Evolutionary conservation across 1,140 invertebrate genomes (phyloP), one percentile per base, ranked within the genome.

Genomic region (Drosophila tani): DNA sequence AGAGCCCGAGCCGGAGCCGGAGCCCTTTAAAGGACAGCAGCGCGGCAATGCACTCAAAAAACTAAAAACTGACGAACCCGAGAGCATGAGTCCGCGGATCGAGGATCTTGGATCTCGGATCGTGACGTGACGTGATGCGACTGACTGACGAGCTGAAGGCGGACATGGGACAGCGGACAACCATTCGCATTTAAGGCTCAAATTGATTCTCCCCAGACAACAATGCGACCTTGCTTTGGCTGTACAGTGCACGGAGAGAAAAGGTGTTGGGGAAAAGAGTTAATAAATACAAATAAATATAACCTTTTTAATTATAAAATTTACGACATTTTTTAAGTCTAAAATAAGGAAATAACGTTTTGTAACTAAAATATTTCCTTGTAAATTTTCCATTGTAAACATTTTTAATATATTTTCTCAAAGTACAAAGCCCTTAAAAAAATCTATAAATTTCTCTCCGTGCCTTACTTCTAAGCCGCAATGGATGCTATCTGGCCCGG

Each of bases 111-210:
- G 27, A 27, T 27, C 57, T 50, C 43, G 38, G 43, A 35, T 35
- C 46, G 67, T 70, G 67, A 87, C 80, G 84, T 88, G 83, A 87
- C 81, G 84, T 87, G 84, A 84, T 68, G 76, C 73, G 53, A 43
- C 35, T 56, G 68, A 85, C 75, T 78, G 75, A 78, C 75, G 65
- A 60, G 55, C 64, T 58, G 55, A 45, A 53, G n/a, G 35, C 2
- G 53, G 35, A 56, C 53, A 9, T 38, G 53, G 35, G 53, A 56
- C 53, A 40, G 17, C 60, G 40, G 79, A 67, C 63, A 77, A 55
- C 57, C 82, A 88, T 88, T 74, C 81, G 85, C 64, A 65, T 79
- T 87, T 87, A 78, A 87, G 84, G 74, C 82, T 81, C 77, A 87
- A 87, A 87, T 87, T 87, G 84, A 87, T 81, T 87, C 82, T 88